Percentiles rank a stretch among this genome's conserved stretches.
These are phyloP conservation scores for Enteromius paludinosus DNA, from an alignment of 2,797 vertebrate species.

Conservation along the genomic window DNA sequence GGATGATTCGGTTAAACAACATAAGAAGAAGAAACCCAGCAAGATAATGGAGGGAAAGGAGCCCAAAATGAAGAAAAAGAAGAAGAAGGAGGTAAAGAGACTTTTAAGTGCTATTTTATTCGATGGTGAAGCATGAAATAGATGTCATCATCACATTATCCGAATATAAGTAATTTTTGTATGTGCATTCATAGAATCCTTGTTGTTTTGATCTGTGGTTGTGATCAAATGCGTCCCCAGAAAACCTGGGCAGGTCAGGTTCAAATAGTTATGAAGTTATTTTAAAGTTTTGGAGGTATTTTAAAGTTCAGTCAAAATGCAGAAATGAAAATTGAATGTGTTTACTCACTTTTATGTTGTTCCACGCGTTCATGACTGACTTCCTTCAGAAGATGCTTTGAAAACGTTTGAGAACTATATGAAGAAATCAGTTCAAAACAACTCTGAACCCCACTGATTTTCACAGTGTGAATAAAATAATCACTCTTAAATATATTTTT, in stretches of 20 bases:
- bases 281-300: too few relatives aligned
- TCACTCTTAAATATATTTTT: neutral
- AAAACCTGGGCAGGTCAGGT: neutral
- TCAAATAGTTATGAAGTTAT: neutral
- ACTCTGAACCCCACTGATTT: neutral
- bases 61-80: slow-evolving; percentile 90
- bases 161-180: neutral
- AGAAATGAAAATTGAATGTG: neutral
- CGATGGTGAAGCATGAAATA: neutral
- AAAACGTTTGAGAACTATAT: neutral
- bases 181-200: slow-evolving; percentile 5
- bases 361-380: neutral
- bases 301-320: neutral
- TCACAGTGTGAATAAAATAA: neutral
- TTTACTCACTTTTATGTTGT: neutral
- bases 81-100: slow-evolving; percentile 91
- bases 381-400: neutral
- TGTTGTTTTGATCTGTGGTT: neutral
- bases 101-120: neutral
- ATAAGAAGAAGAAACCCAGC: slow-evolving; percentile 88
- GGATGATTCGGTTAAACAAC: slow-evolving; percentile 79
- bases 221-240: slow-evolving; percentile 49
- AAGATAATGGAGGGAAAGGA: slow-evolving; percentile 89
- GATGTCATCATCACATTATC: neutral
- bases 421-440: neutral